These are phyloP conservation scores for Virgularia gustaviana DNA, from an alignment of 92 coral and sea anemone genomes.

Conservation along the genomic window DNA sequence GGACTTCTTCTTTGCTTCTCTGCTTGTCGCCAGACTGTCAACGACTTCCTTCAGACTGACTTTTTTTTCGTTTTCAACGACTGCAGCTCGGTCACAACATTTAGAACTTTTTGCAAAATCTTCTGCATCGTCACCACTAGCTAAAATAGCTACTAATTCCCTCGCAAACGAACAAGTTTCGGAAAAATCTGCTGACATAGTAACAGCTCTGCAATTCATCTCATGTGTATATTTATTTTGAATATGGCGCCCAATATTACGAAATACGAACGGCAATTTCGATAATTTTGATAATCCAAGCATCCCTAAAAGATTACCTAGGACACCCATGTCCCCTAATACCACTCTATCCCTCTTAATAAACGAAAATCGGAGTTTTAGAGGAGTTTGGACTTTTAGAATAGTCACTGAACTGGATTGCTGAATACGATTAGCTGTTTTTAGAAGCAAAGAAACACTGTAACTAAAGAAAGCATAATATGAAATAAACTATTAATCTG, in stretches of 20 bases:
- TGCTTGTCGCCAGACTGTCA: slow-evolving; percentile 44
- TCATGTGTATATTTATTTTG: slow-evolving; percentile 11
- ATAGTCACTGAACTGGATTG: too few species aligned
- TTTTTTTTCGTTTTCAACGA: slow-evolving; percentile 38
- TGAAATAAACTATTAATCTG: too few species aligned
- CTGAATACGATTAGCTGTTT: too few species aligned
- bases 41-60: slow-evolving; percentile 45
- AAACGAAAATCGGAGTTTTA: too few species aligned
- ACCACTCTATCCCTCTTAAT: too few species aligned
- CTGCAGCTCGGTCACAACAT: slow-evolving; percentile 12
- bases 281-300: neutral
- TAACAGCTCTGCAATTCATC: neutral
- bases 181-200: slow-evolving; percentile 40
- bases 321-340: too few species aligned
- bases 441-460: too few species aligned
- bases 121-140: slow-evolving; percentile 77
- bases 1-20: slow-evolving; percentile 28
- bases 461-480: too few species aligned
- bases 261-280: neutral
- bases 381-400: too few species aligned
- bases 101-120: slow-evolving; percentile 47
- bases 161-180: slow-evolving; percentile 46
- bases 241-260: slow-evolving; percentile 55
- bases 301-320: too few species aligned
- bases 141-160: slow-evolving; percentile 70